These are phyloP conservation scores for Meghimatium bilineatum DNA, from an alignment of 2,888 invertebrate genomes.

Conservation along the genomic window DNA sequence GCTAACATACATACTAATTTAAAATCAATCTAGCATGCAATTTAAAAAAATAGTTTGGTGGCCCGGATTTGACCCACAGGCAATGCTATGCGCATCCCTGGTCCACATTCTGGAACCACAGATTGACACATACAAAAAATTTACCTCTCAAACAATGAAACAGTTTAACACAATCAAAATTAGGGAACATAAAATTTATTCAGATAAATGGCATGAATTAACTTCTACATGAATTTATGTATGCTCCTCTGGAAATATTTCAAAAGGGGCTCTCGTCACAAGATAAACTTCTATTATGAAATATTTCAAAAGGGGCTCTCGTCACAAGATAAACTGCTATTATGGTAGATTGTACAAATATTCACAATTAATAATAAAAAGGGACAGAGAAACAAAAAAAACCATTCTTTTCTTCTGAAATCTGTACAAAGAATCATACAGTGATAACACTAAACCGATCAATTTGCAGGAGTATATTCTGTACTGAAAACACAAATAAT, in stretches of 20 bases:
- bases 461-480: no score
- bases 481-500: no score
- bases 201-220: conserved; percentile 17
- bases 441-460: no score
- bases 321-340: neutral
- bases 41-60: no score
- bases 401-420: neutral
- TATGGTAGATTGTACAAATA: no score
- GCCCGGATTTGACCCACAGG: no score
- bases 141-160: neutral
- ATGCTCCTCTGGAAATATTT: neutral
- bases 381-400: neutral
- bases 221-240: conserved; percentile 10
- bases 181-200: conserved; percentile 39
- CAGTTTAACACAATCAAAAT: conserved; percentile 27
- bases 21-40: no score
- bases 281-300: conserved; percentile 2
- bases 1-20: no score
- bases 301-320: neutral
- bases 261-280: conserved; percentile 7
- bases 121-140: neutral
- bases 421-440: conserved; percentile 7
- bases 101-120: neutral
- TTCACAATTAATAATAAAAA: neutral
- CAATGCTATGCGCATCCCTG: no score